These are phyloP conservation scores for Drosophila niveifrons DNA, from an alignment of 2,888 invertebrate genomes.

Conservation along the genomic window DNA sequence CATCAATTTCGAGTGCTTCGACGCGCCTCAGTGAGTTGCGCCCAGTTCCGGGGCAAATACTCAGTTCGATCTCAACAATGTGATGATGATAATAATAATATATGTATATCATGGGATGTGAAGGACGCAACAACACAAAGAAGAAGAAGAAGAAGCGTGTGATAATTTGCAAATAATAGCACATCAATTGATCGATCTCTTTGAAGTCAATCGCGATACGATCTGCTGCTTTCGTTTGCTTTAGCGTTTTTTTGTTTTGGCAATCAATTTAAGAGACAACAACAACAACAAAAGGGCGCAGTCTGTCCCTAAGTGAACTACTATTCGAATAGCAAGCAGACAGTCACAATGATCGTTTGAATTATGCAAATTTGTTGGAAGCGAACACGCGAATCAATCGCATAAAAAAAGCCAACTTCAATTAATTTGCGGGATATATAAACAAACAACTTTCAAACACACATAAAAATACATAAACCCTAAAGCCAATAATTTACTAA, in stretches of 20 bases:
- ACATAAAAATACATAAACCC: constrained; percentile 13
- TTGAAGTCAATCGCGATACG: constrained; percentile 1
- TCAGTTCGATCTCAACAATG: not conserved
- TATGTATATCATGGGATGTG: constrained; percentile 11
- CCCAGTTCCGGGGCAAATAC: constrained; percentile 40
- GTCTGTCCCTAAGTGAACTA: not conserved
- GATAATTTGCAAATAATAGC: constrained; percentile 4
- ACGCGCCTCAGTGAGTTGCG: constrained; percentile 38
- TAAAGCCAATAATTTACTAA: constrained; percentile 22
- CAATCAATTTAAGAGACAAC: constrained; percentile 6
- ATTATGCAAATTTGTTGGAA: constrained; percentile 33
- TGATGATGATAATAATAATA: not conserved
- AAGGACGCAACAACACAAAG: constrained; percentile 21
- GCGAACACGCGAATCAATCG: constrained; percentile 21
- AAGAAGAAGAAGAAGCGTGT: no score
- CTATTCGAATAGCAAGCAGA: not conserved
- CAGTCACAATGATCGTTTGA: constrained; percentile 9
- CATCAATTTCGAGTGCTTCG: constrained; percentile 4
- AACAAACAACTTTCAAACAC: constrained; percentile 40
- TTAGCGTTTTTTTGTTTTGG: not conserved
- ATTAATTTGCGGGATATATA: constrained; percentile 27
- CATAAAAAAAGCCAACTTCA: constrained; percentile 4
- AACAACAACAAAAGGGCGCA: constrained; percentile 17
- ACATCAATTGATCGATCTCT: not conserved
- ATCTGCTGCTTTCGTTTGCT: constrained; percentile 1